Evolutionary conservation across 2,797 vertebrate species (phyloP).

Genomic region (Phalanger gymnotis): DNA sequence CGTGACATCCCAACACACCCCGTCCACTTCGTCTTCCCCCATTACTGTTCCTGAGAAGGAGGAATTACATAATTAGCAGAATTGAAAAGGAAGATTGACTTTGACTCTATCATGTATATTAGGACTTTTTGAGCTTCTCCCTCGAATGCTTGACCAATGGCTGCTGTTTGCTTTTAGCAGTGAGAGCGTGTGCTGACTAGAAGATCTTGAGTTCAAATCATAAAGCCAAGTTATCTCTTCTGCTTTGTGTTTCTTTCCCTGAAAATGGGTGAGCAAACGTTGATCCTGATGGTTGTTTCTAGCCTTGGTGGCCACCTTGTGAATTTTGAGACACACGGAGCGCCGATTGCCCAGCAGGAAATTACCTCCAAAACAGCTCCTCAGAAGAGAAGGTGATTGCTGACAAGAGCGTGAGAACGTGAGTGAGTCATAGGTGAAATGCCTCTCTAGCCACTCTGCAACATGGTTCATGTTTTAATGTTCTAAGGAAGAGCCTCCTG

Average conservation of each 20-base stretch:
- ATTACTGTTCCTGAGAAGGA: neutral
- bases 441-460: neutral
- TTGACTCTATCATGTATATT: neutral
- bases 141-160: neutral
- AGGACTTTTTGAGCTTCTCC: neutral
- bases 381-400: neutral
- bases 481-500: neutral
- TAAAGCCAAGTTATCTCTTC: neutral
- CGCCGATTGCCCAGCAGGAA: neutral
- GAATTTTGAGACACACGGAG: neutral
- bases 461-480: neutral
- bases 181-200: neutral
- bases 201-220: neutral
- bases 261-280: neutral
- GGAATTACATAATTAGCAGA: neutral
- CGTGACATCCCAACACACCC: neutral
- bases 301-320: neutral
- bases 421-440: neutral
- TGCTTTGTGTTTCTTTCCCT: neutral
- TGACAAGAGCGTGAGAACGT: neutral
- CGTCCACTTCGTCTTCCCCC: neutral
- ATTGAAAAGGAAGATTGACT: neutral
- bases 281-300: neutral
- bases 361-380: neutral
- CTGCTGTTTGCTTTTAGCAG: neutral